These are phyloP conservation scores for Erpetoichthys calabaricus DNA, from an alignment of 2,797 vertebrate genomes.

Conservation along the genomic window DNA sequence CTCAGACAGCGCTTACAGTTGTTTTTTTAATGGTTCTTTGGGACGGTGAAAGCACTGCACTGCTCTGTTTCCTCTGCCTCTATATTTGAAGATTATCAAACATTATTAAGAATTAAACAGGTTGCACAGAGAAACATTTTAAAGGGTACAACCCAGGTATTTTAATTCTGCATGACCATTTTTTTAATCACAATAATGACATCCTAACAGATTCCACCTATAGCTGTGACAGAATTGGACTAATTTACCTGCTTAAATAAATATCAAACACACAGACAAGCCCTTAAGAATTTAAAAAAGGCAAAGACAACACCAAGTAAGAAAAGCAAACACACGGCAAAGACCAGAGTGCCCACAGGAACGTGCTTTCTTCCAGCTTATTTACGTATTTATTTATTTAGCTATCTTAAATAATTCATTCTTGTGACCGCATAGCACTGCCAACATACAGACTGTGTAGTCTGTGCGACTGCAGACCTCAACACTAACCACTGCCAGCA, in stretches of 20 bases:
- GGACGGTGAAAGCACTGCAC: constrained; percentile 34
- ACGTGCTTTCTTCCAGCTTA: constrained; percentile 2
- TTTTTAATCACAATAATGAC: constrained; percentile 46
- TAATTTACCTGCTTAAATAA: constrained; percentile 22
- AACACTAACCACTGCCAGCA: neutral
- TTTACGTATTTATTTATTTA: neutral
- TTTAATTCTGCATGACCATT: neutral
- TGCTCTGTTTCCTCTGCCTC: constrained; percentile 15
- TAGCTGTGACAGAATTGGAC: constrained; percentile 40
- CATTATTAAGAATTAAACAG: constrained; percentile 40
- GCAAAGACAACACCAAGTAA: neutral
- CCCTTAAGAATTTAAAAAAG: neutral
- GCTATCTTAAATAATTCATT: constrained; percentile 1
- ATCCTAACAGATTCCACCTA: constrained; percentile 46
- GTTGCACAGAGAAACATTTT: too few species aligned
- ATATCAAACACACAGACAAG: too few species aligned
- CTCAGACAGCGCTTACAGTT: constrained; percentile 43
- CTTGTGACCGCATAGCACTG: neutral
- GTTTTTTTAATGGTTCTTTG: constrained; percentile 31
- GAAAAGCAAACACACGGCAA: neutral
- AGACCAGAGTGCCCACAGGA: neutral
- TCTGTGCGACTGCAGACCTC: neutral
- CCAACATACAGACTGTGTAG: neutral
- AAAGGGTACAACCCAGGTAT: too few species aligned
- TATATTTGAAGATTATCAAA: constrained; percentile 32